Percentiles rank a stretch among this genome's conserved stretches.
phyloP scores from a whole-genome alignment of 2,888 invertebrate genomes.

The Xestia ashworthii region DNA sequence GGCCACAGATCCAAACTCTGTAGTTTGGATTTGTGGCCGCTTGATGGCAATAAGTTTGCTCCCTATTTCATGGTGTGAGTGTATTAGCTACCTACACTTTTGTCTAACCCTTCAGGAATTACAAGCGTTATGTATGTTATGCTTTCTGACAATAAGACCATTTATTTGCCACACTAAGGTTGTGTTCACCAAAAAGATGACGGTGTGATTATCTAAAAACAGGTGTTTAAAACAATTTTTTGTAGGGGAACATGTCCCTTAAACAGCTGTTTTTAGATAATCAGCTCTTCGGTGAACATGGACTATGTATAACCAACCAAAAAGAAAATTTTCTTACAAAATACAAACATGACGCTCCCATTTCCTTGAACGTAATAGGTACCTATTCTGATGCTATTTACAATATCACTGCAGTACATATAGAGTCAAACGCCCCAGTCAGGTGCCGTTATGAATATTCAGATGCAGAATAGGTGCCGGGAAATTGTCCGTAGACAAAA shows the following conservation, averaged over 20 bases:
- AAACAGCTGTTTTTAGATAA: too few relatives aligned
- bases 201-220: too few relatives aligned
- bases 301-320: not conserved
- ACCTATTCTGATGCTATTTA: conserved; percentile 46
- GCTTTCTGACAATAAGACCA: not conserved
- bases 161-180: too few relatives aligned
- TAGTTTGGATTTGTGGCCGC: not conserved
- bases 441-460: conserved; percentile 77
- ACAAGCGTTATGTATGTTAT: not conserved
- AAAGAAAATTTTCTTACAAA: not conserved
- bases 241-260: too few relatives aligned
- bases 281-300: too few relatives aligned
- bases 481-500: conserved; percentile 77
- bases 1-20: too few relatives aligned
- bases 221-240: too few relatives aligned
- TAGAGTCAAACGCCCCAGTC: conserved; percentile 72
- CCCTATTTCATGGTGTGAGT: not conserved
- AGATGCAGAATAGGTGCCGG: conserved; percentile 68
- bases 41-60: not conserved
- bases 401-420: conserved; percentile 55
- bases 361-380: conserved; percentile 36
- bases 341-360: conserved; percentile 5
- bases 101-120: not conserved
- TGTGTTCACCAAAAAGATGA: too few relatives aligned
- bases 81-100: not conserved